Evolutionary conservation across 2,113 vertebrate genomes (phyloP).

Genomic region (Psilopsiagon aymara): DNA sequence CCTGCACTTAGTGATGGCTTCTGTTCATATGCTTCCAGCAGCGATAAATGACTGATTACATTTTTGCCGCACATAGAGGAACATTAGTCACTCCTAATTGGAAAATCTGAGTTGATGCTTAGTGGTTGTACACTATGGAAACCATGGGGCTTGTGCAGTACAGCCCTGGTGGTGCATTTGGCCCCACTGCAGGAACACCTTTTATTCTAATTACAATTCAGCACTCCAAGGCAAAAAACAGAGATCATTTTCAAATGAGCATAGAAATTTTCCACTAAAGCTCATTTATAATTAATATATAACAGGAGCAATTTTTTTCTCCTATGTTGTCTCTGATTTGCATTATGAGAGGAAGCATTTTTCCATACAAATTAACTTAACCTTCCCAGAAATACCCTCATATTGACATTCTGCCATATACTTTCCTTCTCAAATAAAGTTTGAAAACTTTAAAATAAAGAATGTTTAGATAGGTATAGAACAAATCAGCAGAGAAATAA

Average conservation of each 20-base stretch:
- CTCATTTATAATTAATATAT: slow-evolving; percentile 62
- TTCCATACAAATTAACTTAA: slow-evolving; percentile 3
- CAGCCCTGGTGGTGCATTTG: slow-evolving; percentile 26
- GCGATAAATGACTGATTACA: slow-evolving; percentile 60
- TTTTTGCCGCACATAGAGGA: slow-evolving; percentile 59
- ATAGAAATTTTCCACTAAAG: slow-evolving; percentile 65
- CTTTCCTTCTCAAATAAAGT: not conserved
- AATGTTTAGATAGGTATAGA: not conserved
- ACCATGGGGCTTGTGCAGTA: not conserved
- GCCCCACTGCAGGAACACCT: slow-evolving; percentile 51
- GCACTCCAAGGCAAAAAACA: slow-evolving; percentile 57
- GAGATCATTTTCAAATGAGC: slow-evolving; percentile 58
- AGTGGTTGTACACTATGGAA: slow-evolving; percentile 16
- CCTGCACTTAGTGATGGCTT: not conserved
- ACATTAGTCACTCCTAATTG: slow-evolving; percentile 67
- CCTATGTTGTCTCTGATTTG: slow-evolving; percentile 16
- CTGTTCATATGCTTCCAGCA: slow-evolving; percentile 52
- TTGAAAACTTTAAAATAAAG: not conserved
- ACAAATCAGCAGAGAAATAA: not conserved
- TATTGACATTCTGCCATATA: not conserved
- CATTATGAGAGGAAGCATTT: slow-evolving; percentile 45
- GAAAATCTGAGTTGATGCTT: slow-evolving; percentile 65
- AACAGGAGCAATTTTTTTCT: slow-evolving; percentile 6
- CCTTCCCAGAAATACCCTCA: not conserved
- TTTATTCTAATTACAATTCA: slow-evolving; percentile 65